Evolutionary conservation across 2,888 invertebrate genomes (phyloP).

Genomic region (Rugalucina vietnamica): DNA sequence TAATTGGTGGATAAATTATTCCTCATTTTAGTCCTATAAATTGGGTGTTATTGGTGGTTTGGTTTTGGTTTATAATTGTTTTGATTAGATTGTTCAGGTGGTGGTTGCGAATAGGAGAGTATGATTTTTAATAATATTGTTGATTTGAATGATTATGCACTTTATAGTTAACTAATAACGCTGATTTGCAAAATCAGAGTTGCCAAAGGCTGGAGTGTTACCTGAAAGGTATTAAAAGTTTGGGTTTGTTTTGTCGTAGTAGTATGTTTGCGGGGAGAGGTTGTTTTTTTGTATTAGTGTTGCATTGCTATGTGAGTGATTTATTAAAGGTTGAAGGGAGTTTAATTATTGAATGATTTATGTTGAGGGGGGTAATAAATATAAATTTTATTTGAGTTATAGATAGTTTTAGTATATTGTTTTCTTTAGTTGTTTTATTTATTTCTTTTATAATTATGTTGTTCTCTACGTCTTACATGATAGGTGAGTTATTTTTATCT

Average conservation of each 20-base stretch:
- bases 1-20: no score
- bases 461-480: constrained; percentile 88
- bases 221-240: no score
- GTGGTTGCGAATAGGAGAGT: not conserved
- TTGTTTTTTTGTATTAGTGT: not conserved
- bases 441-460: constrained; percentile 87
- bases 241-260: no score
- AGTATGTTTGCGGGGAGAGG: not conserved
- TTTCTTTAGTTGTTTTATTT: constrained; percentile 84
- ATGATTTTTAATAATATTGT: no score
- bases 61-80: not conserved
- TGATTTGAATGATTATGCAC: no score
- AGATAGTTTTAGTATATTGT: not conserved
- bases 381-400: not conserved
- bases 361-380: not conserved
- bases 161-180: no score
- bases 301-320: no score
- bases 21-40: not conserved
- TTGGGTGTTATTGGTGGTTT: not conserved
- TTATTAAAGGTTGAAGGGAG: not conserved
- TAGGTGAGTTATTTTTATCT: constrained; percentile 86
- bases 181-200: no score
- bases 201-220: no score
- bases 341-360: not conserved
- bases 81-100: not conserved